Base-by-base conservation (phyloP, 2,888 invertebrate genomes). In the Polylopha cassiicola region DNA sequence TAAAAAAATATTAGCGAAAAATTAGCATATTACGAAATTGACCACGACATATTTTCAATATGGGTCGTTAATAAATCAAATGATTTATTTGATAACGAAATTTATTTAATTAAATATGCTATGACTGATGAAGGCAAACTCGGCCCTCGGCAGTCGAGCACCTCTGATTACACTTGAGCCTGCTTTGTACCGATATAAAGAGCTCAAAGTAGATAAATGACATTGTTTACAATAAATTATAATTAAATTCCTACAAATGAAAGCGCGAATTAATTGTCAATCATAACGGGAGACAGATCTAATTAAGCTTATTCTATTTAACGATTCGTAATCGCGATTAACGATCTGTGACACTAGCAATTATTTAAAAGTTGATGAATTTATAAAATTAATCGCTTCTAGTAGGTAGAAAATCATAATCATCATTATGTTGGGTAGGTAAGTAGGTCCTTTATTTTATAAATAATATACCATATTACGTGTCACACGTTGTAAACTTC, bases 41-140 rank as follows among this genome's bases (percentile, higher is more conserved):
- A n/a, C n/a, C n/a, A n/a, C n/a, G n/a, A n/a, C n/a, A n/a, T n/a
- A n/a, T n/a, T n/a, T n/a, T n/a, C n/a, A n/a, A n/a, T n/a, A n/a
- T n/a, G n/a, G n/a, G n/a, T n/a, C n/a, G 10, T 18, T 18, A n/a
- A 26, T 26, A 29, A 18, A 29, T 28, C 28, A 23, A 28, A 20
- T n/a, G 8, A 34, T 34, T 36, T 29, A 9, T 2, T 2, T 3
- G n/a, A 18, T 36, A 37, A 42, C 39, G 43, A 44, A 37, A 50
- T 53, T 51, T 44, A 61, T 62, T 65, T 75, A 74, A 75, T 74
- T 74, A 73, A 74, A 73, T 60, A 52, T 29, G 29, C 29, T 29
- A 13, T 11, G 29, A 29, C 29, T 10, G n/a, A 11, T 11, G 18
- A 29, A 13, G 18, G 18, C 17, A 29, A 29, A 16, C 11, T 29